Evolutionary conservation across 2,113 vertebrate species (phyloP).

Genomic region (Etia nguti): DNA sequence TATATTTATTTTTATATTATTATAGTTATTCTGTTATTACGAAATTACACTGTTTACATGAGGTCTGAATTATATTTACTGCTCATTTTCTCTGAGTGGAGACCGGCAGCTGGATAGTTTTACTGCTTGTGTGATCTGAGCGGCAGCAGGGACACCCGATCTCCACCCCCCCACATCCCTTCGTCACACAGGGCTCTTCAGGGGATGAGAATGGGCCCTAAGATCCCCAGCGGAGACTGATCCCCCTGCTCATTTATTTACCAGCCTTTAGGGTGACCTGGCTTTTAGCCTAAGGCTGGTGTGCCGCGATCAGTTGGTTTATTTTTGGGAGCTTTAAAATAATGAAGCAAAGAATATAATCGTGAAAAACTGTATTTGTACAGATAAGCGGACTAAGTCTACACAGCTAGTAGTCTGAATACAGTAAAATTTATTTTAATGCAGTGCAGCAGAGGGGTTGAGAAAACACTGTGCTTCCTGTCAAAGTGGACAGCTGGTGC

Average conservation of each 20-base stretch:
- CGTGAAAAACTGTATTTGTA: not conserved
- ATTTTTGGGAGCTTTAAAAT: not conserved
- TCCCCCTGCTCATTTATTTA: conserved; percentile 74
- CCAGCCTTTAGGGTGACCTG: conserved; percentile 43
- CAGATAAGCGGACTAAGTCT: not conserved
- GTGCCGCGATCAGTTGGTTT: not conserved
- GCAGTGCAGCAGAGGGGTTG: conserved; percentile 16
- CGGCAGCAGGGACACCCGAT: conserved; percentile 62
- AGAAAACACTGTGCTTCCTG: conserved; percentile 43
- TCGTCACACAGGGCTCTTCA: conserved; percentile 61
- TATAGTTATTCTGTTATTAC: not conserved
- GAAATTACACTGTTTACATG: not conserved
- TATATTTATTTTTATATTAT: not conserved
- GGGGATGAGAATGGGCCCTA: conserved; percentile 61
- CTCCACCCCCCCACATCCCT: conserved; percentile 26
- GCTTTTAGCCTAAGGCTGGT: conserved; percentile 7
- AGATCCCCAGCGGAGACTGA: conserved; percentile 54
- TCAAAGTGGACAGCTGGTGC: conserved; percentile 45
- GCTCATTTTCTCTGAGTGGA: not conserved
- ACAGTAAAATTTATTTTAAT: not conserved
- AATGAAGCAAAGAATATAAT: not conserved
- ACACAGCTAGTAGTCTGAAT: not conserved
- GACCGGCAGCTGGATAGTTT: conserved; percentile 55
- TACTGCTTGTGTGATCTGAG: conserved; percentile 63
- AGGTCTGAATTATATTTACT: not conserved